Evolutionary conservation across 1,140 invertebrate species (phyloP), one percentile per base, ranked within the genome.

Genomic region (Zophobas atratus): DNA sequence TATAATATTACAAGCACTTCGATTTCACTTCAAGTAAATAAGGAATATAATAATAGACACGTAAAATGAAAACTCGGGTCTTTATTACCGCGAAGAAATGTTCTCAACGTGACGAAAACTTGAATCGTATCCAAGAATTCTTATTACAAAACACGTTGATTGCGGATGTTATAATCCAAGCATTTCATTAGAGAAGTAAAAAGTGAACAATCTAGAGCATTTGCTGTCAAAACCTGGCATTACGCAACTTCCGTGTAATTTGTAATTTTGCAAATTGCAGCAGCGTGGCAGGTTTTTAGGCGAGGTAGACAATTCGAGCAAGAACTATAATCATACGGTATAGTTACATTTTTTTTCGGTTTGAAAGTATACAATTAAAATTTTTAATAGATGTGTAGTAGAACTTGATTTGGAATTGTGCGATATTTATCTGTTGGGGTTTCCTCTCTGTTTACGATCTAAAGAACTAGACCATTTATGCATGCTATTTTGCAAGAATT

Each of bases 111-210:
- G 56, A 60, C 38, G 56, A 60, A 60, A 60, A 60, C 34, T 60
- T 60, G 56, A 39, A 33, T 60, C 36, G 35, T 60, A 38, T 39
- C 35, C 56, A 60, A 39, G 56, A 60, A 60, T 60, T 60, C 56
- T 35, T 6, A 60, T 36, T 36, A 20, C 20, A 60, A 60, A 60
- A 60, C 34, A 60, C 38, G 56, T 60, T 60, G 56, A 60, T 60
- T 60, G 35, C 56, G 38, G 56, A 33, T 60, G 56, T 39, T 60
- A 39, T 35, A 32, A 60, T 60, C 36, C 56, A 39, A 60, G 56
- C 38, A 36, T 60, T 60, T 60, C 56, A 60, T 60, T 60, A 60
- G 38, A 6, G n/a, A 60, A 60, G 38, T 60, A 60, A 60, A 60
- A 60, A 60, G 56, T 60, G 36, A 36, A 60, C 38, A 36, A 60